phyloP scores from a whole-genome alignment of 1,140 invertebrate species.

The Plodia interpunctella region DNA sequence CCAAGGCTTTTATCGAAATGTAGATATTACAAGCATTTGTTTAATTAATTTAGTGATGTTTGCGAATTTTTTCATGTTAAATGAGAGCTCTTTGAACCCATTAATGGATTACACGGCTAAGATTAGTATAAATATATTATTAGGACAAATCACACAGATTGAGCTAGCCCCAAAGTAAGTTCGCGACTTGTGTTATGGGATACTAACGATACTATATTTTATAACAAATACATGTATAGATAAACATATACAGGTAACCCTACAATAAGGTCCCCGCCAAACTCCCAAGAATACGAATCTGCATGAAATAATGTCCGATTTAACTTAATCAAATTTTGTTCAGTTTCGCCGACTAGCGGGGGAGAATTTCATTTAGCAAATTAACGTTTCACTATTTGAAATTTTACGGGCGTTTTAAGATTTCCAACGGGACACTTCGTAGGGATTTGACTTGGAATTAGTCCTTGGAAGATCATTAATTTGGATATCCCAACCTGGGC shows the following conservation, averaged over 20 bases:
- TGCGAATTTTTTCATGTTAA: no score
- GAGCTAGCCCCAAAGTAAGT: no score
- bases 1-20: no score
- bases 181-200: no score
- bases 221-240: no score
- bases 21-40: no score
- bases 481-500: conserved; percentile 4
- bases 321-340: conserved; percentile 66
- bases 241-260: background rate
- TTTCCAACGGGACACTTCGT: conserved; percentile 34
- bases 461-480: conserved; percentile 10
- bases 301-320: conserved; percentile 48
- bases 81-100: no score
- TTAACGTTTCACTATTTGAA: conserved; percentile 60
- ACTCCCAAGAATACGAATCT: conserved; percentile 12
- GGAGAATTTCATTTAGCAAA: conserved; percentile 55
- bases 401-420: conserved; percentile 51
- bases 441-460: conserved; percentile 22
- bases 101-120: no score
- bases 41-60: no score
- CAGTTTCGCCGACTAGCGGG: conserved; percentile 36
- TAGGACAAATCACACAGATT: no score
- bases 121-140: no score
- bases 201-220: no score
- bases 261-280: conserved; percentile 5